Base-by-base conservation (phyloP, 2,113 vertebrate species). In the Furnarius figulus region DNA sequence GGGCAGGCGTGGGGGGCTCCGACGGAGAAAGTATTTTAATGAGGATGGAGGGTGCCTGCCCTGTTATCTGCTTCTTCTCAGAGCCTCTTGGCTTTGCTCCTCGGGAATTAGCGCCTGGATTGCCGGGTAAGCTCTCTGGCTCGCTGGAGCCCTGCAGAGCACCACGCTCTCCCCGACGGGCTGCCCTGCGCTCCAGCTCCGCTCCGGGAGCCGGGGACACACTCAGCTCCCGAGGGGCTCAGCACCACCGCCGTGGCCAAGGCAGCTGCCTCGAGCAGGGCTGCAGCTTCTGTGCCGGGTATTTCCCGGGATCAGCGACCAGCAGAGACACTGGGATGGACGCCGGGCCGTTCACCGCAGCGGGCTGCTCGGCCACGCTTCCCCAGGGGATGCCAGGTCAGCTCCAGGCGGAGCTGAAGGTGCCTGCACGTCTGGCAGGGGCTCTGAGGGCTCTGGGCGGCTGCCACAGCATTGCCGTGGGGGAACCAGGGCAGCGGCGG, bases 1-100 rank as follows among this genome's bases (percentile, higher is more conserved):
- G 74, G 59, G 56, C 50, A 33, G 78, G 89, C 85, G 79, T 85
- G 82, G 95, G 95, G 78, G 90, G 47, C 75, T 93, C 55, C 46
- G 76, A 47, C 2, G 6, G 79, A 77, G 90, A 88, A 97, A 95
- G 79, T 46, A 94, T 97, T 96, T 97, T 95, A 96, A 96, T 90
- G 95, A 96, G 94, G 82, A 28, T 16, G 56, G 50, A 68, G 75
- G 85, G 66, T 58, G 82, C 44, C 81, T 72, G 85, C 23, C 2
- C 85, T 5, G 42, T 39, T 90, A 84, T 93, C 96, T 93, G 85
- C 85, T 79, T 21, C 93, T 93, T 50, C 92, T 80, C 94, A 67
- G 75, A 82, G 66, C 39, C 55, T 83, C 62, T 85, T 80, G 94
- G 87, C 78, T 31, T 72, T 10, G 84, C 59, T 89, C 65, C 92